phyloP scores from a whole-genome alignment of 2,888 invertebrate species.

The Drosophila dives region DNA sequence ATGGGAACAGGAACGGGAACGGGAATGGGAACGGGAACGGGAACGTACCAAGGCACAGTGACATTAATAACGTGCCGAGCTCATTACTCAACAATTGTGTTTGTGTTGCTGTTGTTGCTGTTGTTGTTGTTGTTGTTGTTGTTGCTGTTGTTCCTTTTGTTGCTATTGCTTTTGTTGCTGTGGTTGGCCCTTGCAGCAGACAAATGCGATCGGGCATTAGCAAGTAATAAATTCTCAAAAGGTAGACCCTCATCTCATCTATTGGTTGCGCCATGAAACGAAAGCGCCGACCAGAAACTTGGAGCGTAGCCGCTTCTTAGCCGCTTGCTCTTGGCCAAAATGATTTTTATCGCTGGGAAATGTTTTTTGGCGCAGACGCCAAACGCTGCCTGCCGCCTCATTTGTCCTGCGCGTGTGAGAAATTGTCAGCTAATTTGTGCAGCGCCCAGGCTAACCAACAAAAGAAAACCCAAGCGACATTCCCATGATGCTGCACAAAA shows the following conservation, averaged over 20 bases:
- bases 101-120: conserved; percentile 26
- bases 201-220: conserved; percentile 80
- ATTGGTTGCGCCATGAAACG: conserved; percentile 55
- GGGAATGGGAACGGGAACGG: conserved; percentile 19
- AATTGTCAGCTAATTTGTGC: conserved; percentile 58
- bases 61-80: conserved; percentile 79
- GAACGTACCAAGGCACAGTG: conserved; percentile 51
- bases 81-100: conserved; percentile 78
- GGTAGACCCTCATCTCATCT: conserved; percentile 47
- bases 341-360: conserved; percentile 63
- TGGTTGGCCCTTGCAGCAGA: conserved; percentile 50
- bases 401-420: conserved; percentile 61
- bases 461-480: conserved; percentile 1
- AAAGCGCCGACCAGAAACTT: conserved; percentile 43
- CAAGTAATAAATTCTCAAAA: conserved; percentile 81
- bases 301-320: background rate
- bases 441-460: conserved; percentile 12
- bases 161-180: conserved; percentile 15
- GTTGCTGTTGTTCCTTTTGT: background rate
- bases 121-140: conserved; percentile 3
- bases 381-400: conserved; percentile 49
- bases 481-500: conserved; percentile 9
- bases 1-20: conserved; percentile 18
- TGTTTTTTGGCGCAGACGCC: conserved; percentile 46
- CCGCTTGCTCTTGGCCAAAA: conserved; percentile 21